phyloP scores from a whole-genome alignment of 1,140 invertebrate species.

The Lithobius niger region DNA sequence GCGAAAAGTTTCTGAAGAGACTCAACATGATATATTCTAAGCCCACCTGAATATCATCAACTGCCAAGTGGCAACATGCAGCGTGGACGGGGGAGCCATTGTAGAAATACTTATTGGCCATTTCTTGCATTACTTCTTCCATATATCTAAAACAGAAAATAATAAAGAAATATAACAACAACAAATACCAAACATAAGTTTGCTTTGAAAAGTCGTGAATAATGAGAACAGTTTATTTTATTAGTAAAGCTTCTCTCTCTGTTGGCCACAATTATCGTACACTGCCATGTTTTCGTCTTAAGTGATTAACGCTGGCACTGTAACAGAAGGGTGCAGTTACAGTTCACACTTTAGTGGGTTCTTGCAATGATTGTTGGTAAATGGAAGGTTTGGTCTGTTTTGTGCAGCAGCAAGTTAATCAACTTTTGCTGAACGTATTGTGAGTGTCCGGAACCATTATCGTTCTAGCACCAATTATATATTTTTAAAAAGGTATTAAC shows the following conservation, averaged over 20 bases:
- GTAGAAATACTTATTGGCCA: conserved; percentile 30
- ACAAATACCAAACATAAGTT: neutral
- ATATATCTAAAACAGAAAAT: conserved; percentile 19
- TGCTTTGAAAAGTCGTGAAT: neutral
- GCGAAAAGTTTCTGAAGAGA: neutral
- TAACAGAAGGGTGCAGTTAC: too few species aligned
- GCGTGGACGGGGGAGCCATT: conserved; percentile 31
- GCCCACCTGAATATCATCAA: conserved; percentile 29
- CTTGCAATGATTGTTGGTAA: too few species aligned
- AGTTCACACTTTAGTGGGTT: too few species aligned
- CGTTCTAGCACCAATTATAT: too few species aligned
- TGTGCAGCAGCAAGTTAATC: too few species aligned
- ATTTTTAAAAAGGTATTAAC: too few species aligned
- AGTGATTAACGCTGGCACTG: too few species aligned
- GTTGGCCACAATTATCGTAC: neutral
- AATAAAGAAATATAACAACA: neutral
- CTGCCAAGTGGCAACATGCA: conserved; percentile 33
- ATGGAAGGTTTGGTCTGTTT: too few species aligned
- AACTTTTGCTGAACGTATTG: too few species aligned
- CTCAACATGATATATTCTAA: neutral
- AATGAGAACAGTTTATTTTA: neutral
- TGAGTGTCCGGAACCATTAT: too few species aligned
- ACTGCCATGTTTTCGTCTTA: neutral
- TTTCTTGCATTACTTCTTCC: conserved; percentile 18
- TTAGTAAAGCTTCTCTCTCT: neutral